Conservation (phyloP, 2,797 vertebrate species). For the Cetoscarus ocellatus region DNA sequence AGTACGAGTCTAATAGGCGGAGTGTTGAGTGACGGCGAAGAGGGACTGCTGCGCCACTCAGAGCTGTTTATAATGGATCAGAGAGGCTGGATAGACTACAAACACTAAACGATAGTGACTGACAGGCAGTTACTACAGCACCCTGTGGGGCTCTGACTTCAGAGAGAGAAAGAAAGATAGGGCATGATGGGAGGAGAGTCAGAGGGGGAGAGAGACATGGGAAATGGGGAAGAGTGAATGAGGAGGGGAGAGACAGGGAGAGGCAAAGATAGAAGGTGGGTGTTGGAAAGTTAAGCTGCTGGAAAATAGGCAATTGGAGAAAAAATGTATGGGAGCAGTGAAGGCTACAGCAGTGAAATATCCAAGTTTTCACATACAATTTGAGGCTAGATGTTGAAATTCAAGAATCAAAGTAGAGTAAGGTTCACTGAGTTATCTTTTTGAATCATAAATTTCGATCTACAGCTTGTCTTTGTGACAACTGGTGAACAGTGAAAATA, state of each 20-base stretch:
- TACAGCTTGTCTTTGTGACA: too few relatives aligned
- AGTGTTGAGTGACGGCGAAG: slow-evolving; percentile 57
- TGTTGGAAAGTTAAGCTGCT: slow-evolving; percentile 25
- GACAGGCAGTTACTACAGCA: slow-evolving; percentile 65
- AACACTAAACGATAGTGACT: slow-evolving; percentile 74
- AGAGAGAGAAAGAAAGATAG: slow-evolving; percentile 23
- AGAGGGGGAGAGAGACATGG: neutral
- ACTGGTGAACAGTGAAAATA: too few relatives aligned
- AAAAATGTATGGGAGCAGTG: neutral
- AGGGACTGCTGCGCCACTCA: slow-evolving; percentile 58
- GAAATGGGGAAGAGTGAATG: slow-evolving; percentile 1
- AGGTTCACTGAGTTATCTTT: neutral
- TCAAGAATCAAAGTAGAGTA: too few relatives aligned
- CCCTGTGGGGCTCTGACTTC: slow-evolving; percentile 60
- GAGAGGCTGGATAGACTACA: slow-evolving; percentile 54
- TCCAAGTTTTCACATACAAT: neutral
- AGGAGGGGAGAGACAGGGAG: slow-evolving; percentile 9
- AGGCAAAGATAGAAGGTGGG: neutral
- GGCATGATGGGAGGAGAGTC: slow-evolving; percentile 10
- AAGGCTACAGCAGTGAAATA: slow-evolving; percentile 4
- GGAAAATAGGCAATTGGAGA: slow-evolving; percentile 11
- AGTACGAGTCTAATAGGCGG: slow-evolving; percentile 39
- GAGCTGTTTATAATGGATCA: slow-evolving; percentile 74
- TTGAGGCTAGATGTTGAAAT: slow-evolving; percentile 3
- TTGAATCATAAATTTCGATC: neutral